These are phyloP conservation scores for Drosophila neonasuta DNA, from an alignment of 2,888 invertebrate genomes.

Conservation along the genomic window DNA sequence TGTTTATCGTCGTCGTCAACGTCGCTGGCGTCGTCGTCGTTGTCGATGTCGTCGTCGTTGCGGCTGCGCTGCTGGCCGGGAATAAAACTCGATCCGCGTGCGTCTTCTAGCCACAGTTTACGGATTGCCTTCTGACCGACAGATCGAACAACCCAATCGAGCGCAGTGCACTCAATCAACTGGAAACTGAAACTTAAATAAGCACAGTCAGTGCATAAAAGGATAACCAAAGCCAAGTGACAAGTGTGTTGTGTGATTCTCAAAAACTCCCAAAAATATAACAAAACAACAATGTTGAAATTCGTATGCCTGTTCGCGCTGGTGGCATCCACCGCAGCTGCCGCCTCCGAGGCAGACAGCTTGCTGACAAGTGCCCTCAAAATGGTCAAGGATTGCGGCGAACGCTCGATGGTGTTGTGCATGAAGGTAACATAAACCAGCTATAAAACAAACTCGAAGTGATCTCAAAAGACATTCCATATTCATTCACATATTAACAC, in stretches of 20 bases:
- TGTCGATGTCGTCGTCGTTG: conserved; percentile 35
- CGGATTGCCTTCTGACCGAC: conserved; percentile 82
- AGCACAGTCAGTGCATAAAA: conserved; percentile 49
- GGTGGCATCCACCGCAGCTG: conserved; percentile 83
- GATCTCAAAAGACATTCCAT: background rate
- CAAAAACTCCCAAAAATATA: background rate
- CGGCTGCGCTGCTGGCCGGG: conserved; percentile 75
- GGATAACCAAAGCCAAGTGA: conserved; percentile 51
- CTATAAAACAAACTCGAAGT: background rate
- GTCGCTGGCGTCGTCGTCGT: conserved; percentile 43
- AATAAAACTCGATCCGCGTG: conserved; percentile 83
- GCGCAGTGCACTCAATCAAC: conserved; percentile 72
- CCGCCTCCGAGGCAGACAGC: conserved; percentile 83
- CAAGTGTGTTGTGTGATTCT: conserved; percentile 50
- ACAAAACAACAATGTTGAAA: conserved; percentile 82
- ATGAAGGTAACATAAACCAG: conserved; percentile 85
- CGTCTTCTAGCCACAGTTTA: conserved; percentile 83
- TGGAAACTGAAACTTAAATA: conserved; percentile 32
- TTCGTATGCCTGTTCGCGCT: conserved; percentile 82
- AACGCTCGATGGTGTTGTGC: conserved; percentile 87
- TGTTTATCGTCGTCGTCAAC: conserved; percentile 44
- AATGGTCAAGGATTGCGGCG: conserved; percentile 88
- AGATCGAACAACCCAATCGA: conserved; percentile 79
- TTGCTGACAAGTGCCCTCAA: conserved; percentile 86
- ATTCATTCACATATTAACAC: background rate